These are phyloP conservation scores for Muntiacus reevesi DNA, from an alignment of 2,113 vertebrate species.

Conservation along the genomic window DNA sequence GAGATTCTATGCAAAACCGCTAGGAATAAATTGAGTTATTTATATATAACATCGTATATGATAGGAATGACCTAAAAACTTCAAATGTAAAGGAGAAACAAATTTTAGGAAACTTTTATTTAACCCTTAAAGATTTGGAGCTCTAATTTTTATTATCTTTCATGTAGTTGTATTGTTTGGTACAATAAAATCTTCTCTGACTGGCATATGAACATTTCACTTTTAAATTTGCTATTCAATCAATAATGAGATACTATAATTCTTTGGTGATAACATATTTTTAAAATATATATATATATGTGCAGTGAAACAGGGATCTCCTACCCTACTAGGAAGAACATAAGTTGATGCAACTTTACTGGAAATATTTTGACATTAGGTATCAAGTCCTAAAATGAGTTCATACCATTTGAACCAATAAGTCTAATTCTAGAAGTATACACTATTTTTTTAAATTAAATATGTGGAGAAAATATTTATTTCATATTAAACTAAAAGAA, in stretches of 20 bases:
- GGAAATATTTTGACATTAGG: neutral
- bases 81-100: neutral
- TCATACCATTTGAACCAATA: neutral
- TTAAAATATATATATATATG: neutral
- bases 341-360: neutral
- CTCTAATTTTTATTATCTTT: neutral
- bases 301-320: neutral
- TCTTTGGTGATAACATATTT: neutral
- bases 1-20: neutral
- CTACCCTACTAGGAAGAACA: neutral
- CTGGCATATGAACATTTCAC: neutral
- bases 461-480: neutral
- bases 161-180: neutral
- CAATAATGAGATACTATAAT: neutral
- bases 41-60: neutral
- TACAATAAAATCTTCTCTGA: neutral
- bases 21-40: neutral
- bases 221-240: neutral
- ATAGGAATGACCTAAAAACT: neutral
- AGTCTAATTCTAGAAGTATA: neutral
- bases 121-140: neutral
- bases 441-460: neutral
- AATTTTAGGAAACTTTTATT: neutral
- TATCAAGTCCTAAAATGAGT: neutral
- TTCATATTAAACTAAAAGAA: neutral